A percentile compares a stretch with the other conserved stretches of the same genome.
Conservation (phyloP, 2,797 vertebrate species). For the Channa striata region DNA sequence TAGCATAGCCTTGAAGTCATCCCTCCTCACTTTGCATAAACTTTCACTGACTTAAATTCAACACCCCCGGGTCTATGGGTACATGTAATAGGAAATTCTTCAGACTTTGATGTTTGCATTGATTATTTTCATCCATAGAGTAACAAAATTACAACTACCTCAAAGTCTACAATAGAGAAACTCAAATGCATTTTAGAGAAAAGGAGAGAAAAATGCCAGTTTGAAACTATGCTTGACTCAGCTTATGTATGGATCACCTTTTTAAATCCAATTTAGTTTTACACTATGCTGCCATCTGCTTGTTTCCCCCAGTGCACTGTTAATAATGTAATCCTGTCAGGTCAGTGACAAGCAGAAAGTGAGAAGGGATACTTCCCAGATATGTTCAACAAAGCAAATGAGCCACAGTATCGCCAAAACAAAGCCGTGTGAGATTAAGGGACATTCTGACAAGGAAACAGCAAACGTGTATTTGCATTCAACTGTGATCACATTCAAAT, state of each 20-base stretch:
- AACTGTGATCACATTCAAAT: slow-evolving; percentile 61
- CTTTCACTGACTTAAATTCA: neutral
- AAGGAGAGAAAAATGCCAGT: slow-evolving; percentile 6
- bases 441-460: slow-evolving; percentile 35
- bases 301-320: neutral
- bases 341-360: slow-evolving; percentile 26
- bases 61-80: neutral
- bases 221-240: neutral
- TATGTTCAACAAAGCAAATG: slow-evolving; percentile 34
- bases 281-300: neutral
- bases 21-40: neutral
- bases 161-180: too few species aligned
- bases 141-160: too few species aligned
- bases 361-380: slow-evolving; percentile 16
- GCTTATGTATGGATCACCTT: neutral
- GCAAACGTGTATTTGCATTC: slow-evolving; percentile 48
- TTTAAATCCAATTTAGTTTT: neutral
- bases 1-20: slow-evolving; percentile 27
- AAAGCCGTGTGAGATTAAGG: slow-evolving; percentile 51
- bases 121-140: neutral
- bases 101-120: neutral
- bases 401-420: slow-evolving; percentile 34
- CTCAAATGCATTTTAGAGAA: neutral
- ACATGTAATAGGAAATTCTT: neutral
- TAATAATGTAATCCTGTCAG: slow-evolving; percentile 11